phyloP scores from a whole-genome alignment of 1,140 invertebrate species.

The Drosophila trapezifrons region DNA sequence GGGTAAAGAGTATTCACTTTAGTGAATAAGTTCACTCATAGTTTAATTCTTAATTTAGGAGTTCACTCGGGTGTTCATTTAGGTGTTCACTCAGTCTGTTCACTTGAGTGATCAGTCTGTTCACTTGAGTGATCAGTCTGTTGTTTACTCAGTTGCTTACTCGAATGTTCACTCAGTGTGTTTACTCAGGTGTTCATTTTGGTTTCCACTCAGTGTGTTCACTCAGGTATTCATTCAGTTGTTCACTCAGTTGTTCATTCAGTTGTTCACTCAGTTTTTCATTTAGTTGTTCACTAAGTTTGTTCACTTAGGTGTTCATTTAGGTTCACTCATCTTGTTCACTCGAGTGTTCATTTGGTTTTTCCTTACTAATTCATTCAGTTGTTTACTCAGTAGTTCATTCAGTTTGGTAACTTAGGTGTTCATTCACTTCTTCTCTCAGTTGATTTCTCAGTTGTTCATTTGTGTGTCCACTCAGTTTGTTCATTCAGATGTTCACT shows the following conservation, averaged over 20 bases:
- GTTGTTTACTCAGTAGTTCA: neutral
- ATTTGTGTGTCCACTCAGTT: neutral
- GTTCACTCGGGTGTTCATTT: too few relatives aligned
- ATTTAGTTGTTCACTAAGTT: neutral
- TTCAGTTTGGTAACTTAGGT: neutral
- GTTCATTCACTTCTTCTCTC: neutral
- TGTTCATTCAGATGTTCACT: neutral
- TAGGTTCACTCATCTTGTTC: neutral
- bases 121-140: too few relatives aligned
- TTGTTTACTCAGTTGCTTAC: too few relatives aligned
- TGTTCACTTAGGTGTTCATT: neutral
- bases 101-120: too few relatives aligned
- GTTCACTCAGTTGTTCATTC: neutral
- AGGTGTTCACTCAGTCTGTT: too few relatives aligned
- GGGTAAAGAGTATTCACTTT: neutral
- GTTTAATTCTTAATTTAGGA: too few relatives aligned
- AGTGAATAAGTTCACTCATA: too few relatives aligned
- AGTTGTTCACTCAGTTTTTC: neutral
- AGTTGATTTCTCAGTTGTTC: neutral
- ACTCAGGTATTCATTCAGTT: neutral
- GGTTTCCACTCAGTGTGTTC: neutral
- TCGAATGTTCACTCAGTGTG: too few relatives aligned
- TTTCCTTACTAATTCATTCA: neutral
- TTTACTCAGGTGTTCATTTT: neutral
- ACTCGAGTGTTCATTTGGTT: too few relatives aligned